A percentile compares a stretch with the other conserved stretches of the same genome.
Evolutionary conservation across 1,140 invertebrate species (phyloP).

Genomic region (Pseudobourletiella spinata): DNA sequence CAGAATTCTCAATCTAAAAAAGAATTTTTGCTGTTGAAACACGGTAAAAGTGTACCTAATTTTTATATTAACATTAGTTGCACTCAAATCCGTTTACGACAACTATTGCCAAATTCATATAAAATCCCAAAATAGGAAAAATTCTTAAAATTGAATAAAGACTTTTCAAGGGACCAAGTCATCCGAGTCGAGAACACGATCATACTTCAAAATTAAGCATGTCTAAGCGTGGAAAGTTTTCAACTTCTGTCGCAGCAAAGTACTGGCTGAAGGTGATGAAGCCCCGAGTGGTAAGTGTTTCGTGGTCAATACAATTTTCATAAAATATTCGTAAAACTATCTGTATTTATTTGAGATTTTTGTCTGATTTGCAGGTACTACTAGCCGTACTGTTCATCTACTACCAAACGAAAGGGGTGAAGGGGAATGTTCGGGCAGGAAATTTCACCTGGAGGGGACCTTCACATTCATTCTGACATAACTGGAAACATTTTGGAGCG

Average conservation of each 20-base stretch:
- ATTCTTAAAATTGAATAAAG: too few species aligned
- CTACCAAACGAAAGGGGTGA: not conserved
- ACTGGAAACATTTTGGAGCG: not conserved
- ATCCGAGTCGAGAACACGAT: too few species aligned
- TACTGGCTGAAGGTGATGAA: not conserved
- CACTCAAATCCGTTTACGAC: not conserved
- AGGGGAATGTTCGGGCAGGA: not conserved
- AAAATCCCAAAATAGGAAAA: too few species aligned
- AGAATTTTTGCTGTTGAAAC: too few species aligned
- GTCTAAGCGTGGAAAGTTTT: too few species aligned
- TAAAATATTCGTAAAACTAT: not conserved
- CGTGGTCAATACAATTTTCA: not conserved
- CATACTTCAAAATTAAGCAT: too few species aligned
- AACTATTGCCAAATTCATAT: not conserved
- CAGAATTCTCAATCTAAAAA: too few species aligned
- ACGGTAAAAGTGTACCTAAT: too few species aligned
- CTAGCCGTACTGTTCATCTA: not conserved
- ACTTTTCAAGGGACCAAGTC: too few species aligned
- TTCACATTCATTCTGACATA: not conserved
- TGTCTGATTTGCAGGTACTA: not conserved
- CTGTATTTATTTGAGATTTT: not conserved
- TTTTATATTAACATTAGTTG: not conserved
- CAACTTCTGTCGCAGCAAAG: not conserved
- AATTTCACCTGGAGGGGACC: not conserved
- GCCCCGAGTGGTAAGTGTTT: conserved; percentile 4